These are phyloP conservation scores for Astatotilapia flaviijosephi DNA, from an alignment of 2,113 vertebrate genomes.

Conservation along the genomic window DNA sequence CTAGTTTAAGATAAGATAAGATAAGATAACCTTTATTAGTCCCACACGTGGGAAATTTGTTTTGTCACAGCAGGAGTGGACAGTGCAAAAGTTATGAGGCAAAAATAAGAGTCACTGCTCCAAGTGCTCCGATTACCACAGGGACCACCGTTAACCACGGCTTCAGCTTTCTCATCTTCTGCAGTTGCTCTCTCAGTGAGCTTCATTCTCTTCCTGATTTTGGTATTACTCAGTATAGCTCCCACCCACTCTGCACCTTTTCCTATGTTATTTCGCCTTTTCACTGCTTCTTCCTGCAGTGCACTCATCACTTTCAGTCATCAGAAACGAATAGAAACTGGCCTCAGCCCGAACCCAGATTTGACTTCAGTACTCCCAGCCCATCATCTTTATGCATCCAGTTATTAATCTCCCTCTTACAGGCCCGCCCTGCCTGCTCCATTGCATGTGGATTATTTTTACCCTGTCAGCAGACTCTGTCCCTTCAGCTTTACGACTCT, in stretches of 20 bases:
- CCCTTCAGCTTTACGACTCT: background rate
- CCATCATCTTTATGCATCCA: background rate
- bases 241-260: background rate
- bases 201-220: background rate
- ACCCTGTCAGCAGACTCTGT: background rate
- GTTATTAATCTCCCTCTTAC: background rate
- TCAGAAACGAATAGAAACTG: background rate
- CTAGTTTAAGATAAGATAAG: background rate
- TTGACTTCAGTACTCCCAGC: background rate
- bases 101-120: background rate
- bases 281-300: background rate
- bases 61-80: too few relatives aligned
- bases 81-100: too few relatives aligned
- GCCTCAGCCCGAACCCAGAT: background rate
- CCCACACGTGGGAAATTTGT: too few relatives aligned
- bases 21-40: too few relatives aligned
- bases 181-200: background rate
- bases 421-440: background rate
- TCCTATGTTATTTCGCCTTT: rapidly evolving
- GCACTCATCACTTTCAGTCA: background rate
- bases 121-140: background rate
- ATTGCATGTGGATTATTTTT: background rate
- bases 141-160: rapidly evolving
- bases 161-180: background rate
- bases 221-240: background rate